Evolutionary conservation across 2,113 vertebrate genomes (phyloP).

Genomic region (Speoplatyrhinus poulsoni): DNA sequence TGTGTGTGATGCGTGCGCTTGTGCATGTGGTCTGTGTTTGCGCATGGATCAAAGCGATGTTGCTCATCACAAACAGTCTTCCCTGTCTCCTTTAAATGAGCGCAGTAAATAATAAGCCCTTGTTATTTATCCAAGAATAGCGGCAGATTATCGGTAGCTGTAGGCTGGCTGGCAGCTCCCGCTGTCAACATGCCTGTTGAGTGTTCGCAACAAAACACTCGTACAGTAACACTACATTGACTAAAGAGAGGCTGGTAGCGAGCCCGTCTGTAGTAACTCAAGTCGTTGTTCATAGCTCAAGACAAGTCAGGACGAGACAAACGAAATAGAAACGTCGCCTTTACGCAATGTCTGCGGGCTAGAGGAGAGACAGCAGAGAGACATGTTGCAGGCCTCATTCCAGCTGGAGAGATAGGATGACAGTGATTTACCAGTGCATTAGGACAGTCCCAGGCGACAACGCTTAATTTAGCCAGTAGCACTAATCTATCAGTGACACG

Average conservation of each 20-base stretch:
- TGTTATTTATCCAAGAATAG: too few species aligned
- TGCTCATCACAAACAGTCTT: too few species aligned
- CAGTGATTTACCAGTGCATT: constrained; percentile 36
- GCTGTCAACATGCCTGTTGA: too few species aligned
- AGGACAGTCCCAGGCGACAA: constrained; percentile 20
- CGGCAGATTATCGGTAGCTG: too few species aligned
- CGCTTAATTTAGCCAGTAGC: background rate
- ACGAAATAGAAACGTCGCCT: background rate
- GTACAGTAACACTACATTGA: too few species aligned
- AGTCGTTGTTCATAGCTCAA: background rate
- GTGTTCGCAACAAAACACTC: too few species aligned
- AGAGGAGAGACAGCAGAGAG: background rate
- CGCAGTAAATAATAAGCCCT: too few species aligned
- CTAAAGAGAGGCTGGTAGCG: background rate
- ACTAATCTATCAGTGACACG: background rate
- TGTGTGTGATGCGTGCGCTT: constrained; percentile 1
- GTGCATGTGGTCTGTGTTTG: constrained; percentile 5
- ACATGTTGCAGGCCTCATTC: background rate
- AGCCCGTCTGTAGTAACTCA: background rate
- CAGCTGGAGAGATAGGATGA: constrained; percentile 19
- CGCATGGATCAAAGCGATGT: background rate
- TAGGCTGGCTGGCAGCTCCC: too few species aligned
- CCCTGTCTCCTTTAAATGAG: too few species aligned
- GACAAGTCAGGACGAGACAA: background rate
- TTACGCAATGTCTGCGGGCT: background rate